Evolutionary conservation across 2,797 vertebrate genomes (phyloP).

Genomic region (Cryptoprocta ferox): DNA sequence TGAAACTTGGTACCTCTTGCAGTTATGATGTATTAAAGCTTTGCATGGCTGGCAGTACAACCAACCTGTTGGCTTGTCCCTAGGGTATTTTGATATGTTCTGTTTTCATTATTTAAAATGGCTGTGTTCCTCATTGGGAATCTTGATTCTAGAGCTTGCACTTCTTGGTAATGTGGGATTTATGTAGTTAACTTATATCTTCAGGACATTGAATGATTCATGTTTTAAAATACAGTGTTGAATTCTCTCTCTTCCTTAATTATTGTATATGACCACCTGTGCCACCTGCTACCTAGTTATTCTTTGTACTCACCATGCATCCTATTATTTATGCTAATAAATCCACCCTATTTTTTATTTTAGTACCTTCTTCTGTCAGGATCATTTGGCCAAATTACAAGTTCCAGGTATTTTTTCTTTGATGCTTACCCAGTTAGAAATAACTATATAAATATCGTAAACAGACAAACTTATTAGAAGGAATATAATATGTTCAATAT

Average conservation of each 20-base stretch:
- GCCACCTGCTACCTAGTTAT: background rate
- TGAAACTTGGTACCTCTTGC: constrained; percentile 4
- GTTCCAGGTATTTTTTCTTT: background rate
- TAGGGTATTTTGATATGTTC: background rate
- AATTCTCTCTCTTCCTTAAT: background rate
- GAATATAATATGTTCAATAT: background rate
- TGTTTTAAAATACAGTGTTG: background rate
- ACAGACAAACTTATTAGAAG: background rate
- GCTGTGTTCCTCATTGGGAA: background rate
- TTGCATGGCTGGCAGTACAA: background rate
- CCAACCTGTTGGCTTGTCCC: background rate
- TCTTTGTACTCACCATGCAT: background rate
- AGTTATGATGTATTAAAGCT: background rate
- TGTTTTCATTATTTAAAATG: background rate
- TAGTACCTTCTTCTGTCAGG: background rate
- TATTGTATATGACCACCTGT: background rate
- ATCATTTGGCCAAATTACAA: background rate
- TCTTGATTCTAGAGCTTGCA: background rate
- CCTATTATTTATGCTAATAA: background rate
- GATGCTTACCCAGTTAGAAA: background rate
- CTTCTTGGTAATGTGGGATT: background rate
- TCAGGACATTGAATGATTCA: background rate
- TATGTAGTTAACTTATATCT: background rate
- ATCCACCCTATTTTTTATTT: background rate
- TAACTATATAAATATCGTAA: background rate